Evolutionary conservation across 2,113 vertebrate genomes (phyloP).

Genomic region (Salminus brasiliensis): DNA sequence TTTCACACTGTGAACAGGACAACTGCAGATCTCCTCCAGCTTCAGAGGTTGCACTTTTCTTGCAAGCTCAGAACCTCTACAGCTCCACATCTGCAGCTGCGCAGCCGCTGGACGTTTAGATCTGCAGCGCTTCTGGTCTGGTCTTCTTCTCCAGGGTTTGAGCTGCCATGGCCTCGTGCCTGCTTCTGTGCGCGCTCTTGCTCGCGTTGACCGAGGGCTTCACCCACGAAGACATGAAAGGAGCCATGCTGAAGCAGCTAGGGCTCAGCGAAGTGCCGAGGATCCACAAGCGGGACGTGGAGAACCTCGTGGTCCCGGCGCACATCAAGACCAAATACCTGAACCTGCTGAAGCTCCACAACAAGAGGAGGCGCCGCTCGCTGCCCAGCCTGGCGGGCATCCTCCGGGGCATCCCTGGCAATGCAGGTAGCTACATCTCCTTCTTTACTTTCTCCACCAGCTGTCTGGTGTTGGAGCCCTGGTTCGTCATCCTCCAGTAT

Average conservation of each 20-base stretch:
- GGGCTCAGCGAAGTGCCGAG: constrained; percentile 81
- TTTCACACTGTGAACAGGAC: constrained; percentile 48
- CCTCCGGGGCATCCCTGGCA: constrained; percentile 83
- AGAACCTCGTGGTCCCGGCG: constrained; percentile 82
- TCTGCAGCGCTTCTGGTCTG: not conserved
- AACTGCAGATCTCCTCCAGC: not conserved
- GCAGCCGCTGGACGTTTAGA: not conserved
- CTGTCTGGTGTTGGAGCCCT: no score
- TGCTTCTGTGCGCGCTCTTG: constrained; percentile 68
- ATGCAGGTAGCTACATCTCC: constrained; percentile 78
- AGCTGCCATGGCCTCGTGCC: constrained; percentile 65
- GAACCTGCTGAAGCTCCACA: constrained; percentile 84
- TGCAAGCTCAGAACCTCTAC: not conserved
- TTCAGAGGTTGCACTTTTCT: not conserved
- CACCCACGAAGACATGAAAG: constrained; percentile 79
- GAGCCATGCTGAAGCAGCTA: constrained; percentile 80
- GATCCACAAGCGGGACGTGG: constrained; percentile 82
- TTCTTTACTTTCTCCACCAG: not conserved
- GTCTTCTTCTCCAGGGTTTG: not conserved
- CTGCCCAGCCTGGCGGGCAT: constrained; percentile 87
- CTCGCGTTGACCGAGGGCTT: constrained; percentile 65
- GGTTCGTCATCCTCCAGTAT: no score
- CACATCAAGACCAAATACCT: constrained; percentile 83
- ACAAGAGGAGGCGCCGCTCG: constrained; percentile 82
- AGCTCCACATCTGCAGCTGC: no score